Base-by-base conservation (phyloP, 2,888 invertebrate species). In the Acanthoscelides obtectus region DNA sequence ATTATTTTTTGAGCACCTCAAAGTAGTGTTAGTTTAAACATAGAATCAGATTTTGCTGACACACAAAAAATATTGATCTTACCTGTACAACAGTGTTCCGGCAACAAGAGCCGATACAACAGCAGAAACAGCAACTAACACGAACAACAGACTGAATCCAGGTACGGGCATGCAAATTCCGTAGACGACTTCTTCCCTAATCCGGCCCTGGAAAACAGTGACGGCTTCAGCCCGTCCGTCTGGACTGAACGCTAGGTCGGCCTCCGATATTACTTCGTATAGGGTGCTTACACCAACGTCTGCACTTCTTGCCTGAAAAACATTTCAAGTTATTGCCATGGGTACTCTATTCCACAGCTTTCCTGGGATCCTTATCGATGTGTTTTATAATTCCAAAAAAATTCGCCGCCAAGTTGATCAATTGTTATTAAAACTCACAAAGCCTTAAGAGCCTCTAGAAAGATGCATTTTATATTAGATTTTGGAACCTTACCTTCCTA, bases 81-180 rank as follows among this genome's bases (percentile, higher is more conserved):
- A 90, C 75, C 83, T 77, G 71, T 82, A 81, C 12, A 81, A 73
- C 27, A 82, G 71, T 2, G 82, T 80, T 0, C 95, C 95, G 1
- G 96, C 96, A 0, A 95, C 93, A 8, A 96, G 86, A 0, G 96
- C 95, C 0, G 96, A 94, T 1, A 95, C 92, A 0, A 96, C 94
- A 0, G 96, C 95, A 0, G 95, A 94, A 12, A 95, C 91, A 0
- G 95, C 94, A 0, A 95, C 94, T 19, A 95, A 89, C 70, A 96
- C 94, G 85, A 96, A 96, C 20, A 96, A 88, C 3, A 95, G 92
- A 78, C 95, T 95, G 84, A 96, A 96, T 22, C 95, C 94, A 0
- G 95, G 92, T 22, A 95, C 93, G 0, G 96, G 96, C 88, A 96
- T 91, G 81, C 96, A 96, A 70, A 96, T 94, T 27, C 96, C 96